Conservation (phyloP, 2,113 vertebrate genomes). For the Circaetus cinerascens region DNA sequence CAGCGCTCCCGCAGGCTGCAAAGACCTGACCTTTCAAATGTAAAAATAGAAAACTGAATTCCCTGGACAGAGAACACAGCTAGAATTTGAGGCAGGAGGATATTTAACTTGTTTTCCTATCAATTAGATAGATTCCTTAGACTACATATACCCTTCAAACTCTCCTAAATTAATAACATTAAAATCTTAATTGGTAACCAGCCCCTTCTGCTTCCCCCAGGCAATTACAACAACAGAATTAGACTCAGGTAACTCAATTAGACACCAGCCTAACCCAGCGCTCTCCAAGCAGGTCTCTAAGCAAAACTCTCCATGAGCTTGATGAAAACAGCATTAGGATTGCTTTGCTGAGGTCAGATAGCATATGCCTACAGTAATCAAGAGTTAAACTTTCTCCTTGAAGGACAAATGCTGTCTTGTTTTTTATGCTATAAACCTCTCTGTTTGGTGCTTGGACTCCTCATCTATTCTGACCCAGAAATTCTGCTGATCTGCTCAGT, state of each 20-base stretch:
- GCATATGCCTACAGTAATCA: neutral
- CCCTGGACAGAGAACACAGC: neutral
- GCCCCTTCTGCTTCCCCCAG: conserved; percentile 8
- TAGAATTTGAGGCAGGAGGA: neutral
- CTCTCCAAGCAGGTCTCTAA: neutral
- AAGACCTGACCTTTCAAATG: neutral
- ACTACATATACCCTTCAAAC: conserved; percentile 12
- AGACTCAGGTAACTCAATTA: conserved; percentile 43
- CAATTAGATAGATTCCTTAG: conserved; percentile 13
- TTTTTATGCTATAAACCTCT: neutral
- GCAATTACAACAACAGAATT: conserved; percentile 43
- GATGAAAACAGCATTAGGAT: neutral
- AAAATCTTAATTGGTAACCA: conserved; percentile 50
- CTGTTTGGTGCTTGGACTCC: rapidly evolving
- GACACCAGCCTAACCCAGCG: neutral
- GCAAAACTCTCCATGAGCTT: neutral
- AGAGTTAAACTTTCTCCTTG: neutral
- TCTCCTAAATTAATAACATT: conserved; percentile 36
- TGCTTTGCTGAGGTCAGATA: neutral
- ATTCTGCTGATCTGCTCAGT: neutral
- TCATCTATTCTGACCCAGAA: neutral
- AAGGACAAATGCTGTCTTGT: neutral
- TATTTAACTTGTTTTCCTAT: conserved; percentile 26
- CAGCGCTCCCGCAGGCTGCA: neutral
- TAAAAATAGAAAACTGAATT: conserved; percentile 45